Evolutionary conservation across 2,888 invertebrate genomes (phyloP).

Genomic region (Ophion slaviceki): DNA sequence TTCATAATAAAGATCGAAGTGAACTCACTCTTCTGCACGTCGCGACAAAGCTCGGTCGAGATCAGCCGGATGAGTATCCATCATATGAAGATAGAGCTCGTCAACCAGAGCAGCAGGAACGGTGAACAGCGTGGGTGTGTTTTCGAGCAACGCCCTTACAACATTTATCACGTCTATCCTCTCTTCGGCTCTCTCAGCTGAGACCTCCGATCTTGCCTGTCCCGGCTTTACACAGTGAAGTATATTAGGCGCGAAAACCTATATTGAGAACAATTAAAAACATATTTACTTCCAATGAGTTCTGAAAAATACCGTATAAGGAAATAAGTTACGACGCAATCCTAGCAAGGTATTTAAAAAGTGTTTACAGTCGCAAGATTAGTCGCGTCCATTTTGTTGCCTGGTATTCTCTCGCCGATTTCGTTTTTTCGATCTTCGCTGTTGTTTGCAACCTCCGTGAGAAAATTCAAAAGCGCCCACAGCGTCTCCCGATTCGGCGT

Average conservation of each 20-base stretch:
- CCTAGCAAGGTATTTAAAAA: not conserved
- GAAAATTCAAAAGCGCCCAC: conserved; percentile 91
- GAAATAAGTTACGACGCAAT: not conserved
- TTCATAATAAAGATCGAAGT: not conserved
- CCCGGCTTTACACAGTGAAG: conserved; percentile 91
- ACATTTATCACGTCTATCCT: conserved; percentile 96
- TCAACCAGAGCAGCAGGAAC: conserved; percentile 93
- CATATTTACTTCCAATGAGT: not conserved
- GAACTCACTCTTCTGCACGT: conserved; percentile 83
- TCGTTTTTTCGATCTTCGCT: conserved; percentile 87
- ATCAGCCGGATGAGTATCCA: conserved; percentile 93
- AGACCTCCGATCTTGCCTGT: conserved; percentile 83
- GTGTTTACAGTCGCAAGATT: conserved; percentile 91
- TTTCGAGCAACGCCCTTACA: conserved; percentile 90
- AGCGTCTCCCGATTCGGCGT: conserved; percentile 95
- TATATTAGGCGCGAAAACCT: conserved; percentile 96
- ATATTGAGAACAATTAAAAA: not conserved
- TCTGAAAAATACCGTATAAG: not conserved
- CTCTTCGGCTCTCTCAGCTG: conserved; percentile 90
- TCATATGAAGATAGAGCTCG: conserved; percentile 93
- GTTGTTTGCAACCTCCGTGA: conserved; percentile 90
- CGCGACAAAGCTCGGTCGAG: conserved; percentile 86
- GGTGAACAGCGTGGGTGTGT: conserved; percentile 89
- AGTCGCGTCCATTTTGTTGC: conserved; percentile 97
- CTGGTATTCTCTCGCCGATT: conserved; percentile 87